Conservation (phyloP, 2,113 vertebrate genomes). For the Crocuta crocuta region DNA sequence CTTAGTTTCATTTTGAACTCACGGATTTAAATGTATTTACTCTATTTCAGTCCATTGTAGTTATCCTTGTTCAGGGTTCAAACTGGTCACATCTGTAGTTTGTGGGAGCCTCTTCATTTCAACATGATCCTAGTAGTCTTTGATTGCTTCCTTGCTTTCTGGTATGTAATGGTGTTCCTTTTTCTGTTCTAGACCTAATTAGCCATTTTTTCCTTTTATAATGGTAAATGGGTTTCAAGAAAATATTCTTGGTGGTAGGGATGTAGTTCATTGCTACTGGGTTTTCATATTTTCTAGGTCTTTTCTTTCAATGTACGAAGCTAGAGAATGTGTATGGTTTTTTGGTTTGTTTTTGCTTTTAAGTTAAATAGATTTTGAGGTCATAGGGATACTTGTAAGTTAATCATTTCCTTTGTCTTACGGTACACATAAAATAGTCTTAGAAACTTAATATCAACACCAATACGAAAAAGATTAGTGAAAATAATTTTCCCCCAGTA, state of each 20-base stretch:
- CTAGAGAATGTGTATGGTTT: neutral
- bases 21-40: constrained; percentile 24
- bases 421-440: neutral
- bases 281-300: neutral
- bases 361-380: constrained; percentile 22
- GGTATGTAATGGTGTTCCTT: neutral
- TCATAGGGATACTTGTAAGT: constrained; percentile 25
- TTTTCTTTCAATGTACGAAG: constrained; percentile 17
- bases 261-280: neutral
- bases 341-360: constrained; percentile 35
- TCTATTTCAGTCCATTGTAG: neutral
- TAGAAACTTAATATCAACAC: neutral
- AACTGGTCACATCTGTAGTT: neutral
- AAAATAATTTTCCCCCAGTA: neutral
- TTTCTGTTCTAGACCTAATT: neutral
- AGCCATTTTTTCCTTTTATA: constrained; percentile 1
- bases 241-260: neutral
- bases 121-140: neutral
- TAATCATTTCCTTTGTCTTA: constrained; percentile 31
- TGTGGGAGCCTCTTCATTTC: constrained; percentile 24
- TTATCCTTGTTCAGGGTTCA: neutral
- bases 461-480: neutral
- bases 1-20: constrained; percentile 48
- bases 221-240: neutral
- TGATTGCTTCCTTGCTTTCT: constrained; percentile 42